Evolutionary conservation across 2,797 vertebrate species (phyloP).

Genomic region (Microctenopoma lineatum): DNA sequence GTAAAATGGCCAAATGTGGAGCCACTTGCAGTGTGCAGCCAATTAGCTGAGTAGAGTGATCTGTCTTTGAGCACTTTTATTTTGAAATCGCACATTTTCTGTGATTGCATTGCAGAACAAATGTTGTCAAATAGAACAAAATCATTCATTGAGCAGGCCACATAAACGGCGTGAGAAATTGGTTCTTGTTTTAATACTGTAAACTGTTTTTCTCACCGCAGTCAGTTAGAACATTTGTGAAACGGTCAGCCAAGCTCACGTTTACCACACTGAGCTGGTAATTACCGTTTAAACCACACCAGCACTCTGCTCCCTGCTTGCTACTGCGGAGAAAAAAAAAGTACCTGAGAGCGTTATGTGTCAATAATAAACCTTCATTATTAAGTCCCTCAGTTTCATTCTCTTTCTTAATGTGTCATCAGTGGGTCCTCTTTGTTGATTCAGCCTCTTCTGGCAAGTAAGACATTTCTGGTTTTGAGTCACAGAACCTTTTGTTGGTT

Average conservation of each 20-base stretch:
- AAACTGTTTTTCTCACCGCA: background rate
- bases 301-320: background rate
- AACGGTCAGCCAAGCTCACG: conserved; percentile 16
- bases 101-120: too few relatives aligned
- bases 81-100: too few relatives aligned
- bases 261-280: conserved; percentile 1
- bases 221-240: conserved; percentile 46
- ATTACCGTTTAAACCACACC: conserved; percentile 39
- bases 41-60: too few relatives aligned
- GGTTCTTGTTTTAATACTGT: too few relatives aligned
- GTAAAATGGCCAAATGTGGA: too few relatives aligned
- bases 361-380: conserved; percentile 3
- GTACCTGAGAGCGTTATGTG: background rate
- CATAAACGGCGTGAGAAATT: too few relatives aligned
- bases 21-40: too few relatives aligned
- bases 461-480: conserved; percentile 23
- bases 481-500: background rate
- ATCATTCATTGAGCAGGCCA: too few relatives aligned
- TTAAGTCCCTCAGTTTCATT: background rate
- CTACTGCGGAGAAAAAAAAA: conserved; percentile 17
- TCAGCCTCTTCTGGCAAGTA: background rate
- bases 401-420: conserved; percentile 24
- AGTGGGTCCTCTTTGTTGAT: background rate
- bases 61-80: too few relatives aligned
- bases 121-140: too few relatives aligned